These are phyloP conservation scores for Drosophila robusta DNA, from an alignment of 2,888 invertebrate species.

Conservation along the genomic window DNA sequence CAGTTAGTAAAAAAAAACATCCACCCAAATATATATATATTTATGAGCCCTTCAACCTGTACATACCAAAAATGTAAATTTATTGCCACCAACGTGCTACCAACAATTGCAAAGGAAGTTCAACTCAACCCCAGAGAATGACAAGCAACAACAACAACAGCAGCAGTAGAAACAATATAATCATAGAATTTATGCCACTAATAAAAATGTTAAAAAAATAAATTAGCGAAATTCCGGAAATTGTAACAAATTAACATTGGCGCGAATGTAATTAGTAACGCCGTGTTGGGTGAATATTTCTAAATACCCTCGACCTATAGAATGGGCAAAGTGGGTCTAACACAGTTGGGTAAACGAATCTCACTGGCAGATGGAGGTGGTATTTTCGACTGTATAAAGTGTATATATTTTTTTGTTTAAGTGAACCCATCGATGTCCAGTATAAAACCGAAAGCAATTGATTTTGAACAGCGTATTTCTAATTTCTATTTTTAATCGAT, in stretches of 20 bases:
- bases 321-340: background rate
- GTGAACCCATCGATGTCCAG: too few relatives aligned
- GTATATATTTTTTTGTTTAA: too few relatives aligned
- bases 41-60: conserved; percentile 27
- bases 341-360: background rate
- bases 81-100: conserved; percentile 32
- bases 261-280: conserved; percentile 81
- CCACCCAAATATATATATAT: conserved; percentile 9
- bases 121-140: conserved; percentile 42
- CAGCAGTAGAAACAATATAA: conserved; percentile 8
- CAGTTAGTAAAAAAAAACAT: background rate
- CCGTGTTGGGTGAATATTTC: conserved; percentile 56
- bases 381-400: too few relatives aligned
- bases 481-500: too few relatives aligned
- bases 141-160: conserved; percentile 32
- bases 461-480: too few relatives aligned
- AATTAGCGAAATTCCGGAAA: conserved; percentile 82
- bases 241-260: conserved; percentile 83
- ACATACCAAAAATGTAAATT: conserved; percentile 61
- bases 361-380: too few relatives aligned
- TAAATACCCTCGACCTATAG: background rate
- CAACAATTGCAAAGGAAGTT: conserved; percentile 67
- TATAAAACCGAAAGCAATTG: too few relatives aligned
- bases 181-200: conserved; percentile 67
- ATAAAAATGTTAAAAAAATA: conserved; percentile 72